A percentile compares a stretch with the other conserved stretches of the same genome.
These are phyloP conservation scores for Dolichallabes microphthalmus DNA, from an alignment of 2,113 vertebrate species.

Conservation along the genomic window DNA sequence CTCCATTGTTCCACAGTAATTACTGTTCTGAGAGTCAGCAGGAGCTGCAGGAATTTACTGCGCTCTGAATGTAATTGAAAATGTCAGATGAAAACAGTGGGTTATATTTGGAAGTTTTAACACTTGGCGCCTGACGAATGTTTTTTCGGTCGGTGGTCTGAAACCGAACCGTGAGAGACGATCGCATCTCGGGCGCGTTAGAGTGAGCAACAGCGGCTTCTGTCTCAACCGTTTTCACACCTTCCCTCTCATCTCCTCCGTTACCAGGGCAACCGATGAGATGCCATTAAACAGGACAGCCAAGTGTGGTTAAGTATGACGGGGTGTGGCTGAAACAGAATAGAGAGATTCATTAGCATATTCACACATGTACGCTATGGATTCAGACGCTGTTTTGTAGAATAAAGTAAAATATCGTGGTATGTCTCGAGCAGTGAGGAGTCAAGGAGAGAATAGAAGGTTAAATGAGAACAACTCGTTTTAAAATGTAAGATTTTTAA, in stretches of 20 bases:
- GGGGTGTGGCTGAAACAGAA: constrained; percentile 21
- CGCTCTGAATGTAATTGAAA: constrained; percentile 42
- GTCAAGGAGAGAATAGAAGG: background rate
- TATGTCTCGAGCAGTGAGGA: background rate
- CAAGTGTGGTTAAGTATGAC: constrained; percentile 37
- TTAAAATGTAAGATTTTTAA: background rate
- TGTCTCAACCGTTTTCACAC: constrained; percentile 49
- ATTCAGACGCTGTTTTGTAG: background rate
- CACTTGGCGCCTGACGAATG: constrained; percentile 10
- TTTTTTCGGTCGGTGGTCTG: constrained; percentile 3
- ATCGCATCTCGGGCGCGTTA: constrained; percentile 11
- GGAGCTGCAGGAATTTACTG: constrained; percentile 36
- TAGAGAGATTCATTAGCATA: background rate
- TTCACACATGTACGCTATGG: background rate
- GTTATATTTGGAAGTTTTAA: constrained; percentile 46
- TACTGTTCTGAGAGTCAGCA: constrained; percentile 40
- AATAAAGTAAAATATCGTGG: background rate
- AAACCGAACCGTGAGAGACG: constrained; percentile 25
- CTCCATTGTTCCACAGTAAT: constrained; percentile 42
- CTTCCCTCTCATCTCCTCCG: constrained; percentile 48
- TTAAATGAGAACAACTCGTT: background rate
- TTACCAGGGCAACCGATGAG: constrained; percentile 60
- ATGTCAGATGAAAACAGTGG: constrained; percentile 44
- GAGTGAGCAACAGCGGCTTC: constrained; percentile 45
- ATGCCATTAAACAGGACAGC: constrained; percentile 55